Percentiles rank a stretch among this genome's conserved stretches.
phyloP scores from a whole-genome alignment of 2,113 vertebrate species.

The Paracanthobrama guichenoti region DNA sequence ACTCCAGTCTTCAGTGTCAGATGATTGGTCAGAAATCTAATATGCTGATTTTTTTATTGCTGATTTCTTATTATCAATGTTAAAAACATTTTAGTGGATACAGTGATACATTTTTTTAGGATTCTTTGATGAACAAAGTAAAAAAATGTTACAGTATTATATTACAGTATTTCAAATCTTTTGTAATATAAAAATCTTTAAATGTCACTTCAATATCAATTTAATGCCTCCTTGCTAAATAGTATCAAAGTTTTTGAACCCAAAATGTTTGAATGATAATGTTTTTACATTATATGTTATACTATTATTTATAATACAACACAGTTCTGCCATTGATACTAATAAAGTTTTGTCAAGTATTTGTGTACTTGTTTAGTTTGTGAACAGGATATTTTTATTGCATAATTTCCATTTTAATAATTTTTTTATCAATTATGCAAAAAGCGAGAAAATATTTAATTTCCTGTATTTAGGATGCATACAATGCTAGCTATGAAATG shows the following conservation, averaged over 20 bases:
- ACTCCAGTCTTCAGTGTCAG: neutral
- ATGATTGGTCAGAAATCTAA: neutral
- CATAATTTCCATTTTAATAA: neutral
- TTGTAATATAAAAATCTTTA: too few relatives aligned
- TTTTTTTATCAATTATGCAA: neutral
- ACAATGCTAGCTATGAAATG: slow-evolving; percentile 56
- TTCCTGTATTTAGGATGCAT: neutral
- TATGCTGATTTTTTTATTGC: neutral
- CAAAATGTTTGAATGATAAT: too few relatives aligned
- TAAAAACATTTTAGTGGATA: neutral
- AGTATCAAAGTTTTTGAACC: too few relatives aligned
- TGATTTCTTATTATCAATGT: neutral
- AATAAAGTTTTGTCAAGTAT: neutral
- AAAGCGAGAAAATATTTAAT: neutral
- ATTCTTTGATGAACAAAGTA: neutral
- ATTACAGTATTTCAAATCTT: too few relatives aligned
- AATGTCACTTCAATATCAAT: too few relatives aligned
- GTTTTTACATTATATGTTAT: too few relatives aligned
- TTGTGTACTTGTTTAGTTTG: neutral
- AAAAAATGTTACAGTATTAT: neutral
- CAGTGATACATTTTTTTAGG: too few relatives aligned
- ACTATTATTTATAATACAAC: too few relatives aligned
- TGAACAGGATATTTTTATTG: neutral
- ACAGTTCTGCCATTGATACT: neutral
- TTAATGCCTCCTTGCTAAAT: too few relatives aligned